Evolutionary conservation across 2,797 vertebrate species (phyloP).

Genomic region (Meda fulgida): DNA sequence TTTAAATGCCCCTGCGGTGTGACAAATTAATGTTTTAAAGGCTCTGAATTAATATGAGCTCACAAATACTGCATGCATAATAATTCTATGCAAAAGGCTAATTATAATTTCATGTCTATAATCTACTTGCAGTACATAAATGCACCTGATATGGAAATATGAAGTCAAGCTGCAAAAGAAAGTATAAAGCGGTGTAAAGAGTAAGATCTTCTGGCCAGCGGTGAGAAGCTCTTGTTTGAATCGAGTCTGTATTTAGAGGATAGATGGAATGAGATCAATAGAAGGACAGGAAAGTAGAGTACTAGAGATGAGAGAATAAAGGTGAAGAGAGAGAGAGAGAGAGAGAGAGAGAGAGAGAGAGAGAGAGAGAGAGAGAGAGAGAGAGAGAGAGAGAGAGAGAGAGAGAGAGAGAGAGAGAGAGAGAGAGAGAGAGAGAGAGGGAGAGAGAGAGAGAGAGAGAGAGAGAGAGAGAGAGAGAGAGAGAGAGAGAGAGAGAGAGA

Average conservation of each 20-base stretch:
- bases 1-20: background rate
- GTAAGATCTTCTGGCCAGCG: background rate
- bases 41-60: background rate
- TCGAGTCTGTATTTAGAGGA: slow-evolving; percentile 18
- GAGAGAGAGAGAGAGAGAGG: slow-evolving; percentile 14
- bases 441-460: background rate
- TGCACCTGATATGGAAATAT: background rate
- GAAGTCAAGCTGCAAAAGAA: background rate
- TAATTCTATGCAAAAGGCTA: background rate
- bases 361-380: slow-evolving; percentile 21
- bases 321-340: background rate
- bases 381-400: slow-evolving; percentile 11
- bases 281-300: background rate
- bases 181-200: background rate
- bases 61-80: background rate
- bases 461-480: background rate
- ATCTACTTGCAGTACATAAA: background rate
- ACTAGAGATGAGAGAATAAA: background rate
- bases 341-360: background rate
- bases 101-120: background rate
- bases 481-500: background rate
- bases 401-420: background rate
- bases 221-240: background rate
- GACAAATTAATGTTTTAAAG: background rate
- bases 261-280: background rate